phyloP scores from a whole-genome alignment of 1,140 invertebrate species.

The Schmidtea mediterranea region DNA sequence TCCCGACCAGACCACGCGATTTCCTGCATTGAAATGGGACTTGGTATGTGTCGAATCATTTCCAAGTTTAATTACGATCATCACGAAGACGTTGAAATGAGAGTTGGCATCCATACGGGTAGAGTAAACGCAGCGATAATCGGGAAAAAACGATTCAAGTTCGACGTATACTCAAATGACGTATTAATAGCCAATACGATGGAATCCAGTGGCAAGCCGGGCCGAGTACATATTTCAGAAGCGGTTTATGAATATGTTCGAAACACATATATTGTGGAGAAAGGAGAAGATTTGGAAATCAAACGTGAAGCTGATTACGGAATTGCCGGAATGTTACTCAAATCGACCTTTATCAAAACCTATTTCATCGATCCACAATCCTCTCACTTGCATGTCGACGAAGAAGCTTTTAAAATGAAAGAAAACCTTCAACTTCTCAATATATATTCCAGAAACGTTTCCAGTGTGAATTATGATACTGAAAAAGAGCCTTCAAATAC shows the following conservation, averaged over 20 bases:
- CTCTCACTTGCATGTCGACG: neutral
- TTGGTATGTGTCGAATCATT: constrained; percentile 82
- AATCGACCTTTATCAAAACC: neutral
- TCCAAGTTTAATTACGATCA: constrained; percentile 30
- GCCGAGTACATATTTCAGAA: constrained; percentile 49
- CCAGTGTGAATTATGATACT: no score
- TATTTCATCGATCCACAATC: neutral
- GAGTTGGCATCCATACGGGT: constrained; percentile 71
- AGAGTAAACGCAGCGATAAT: constrained; percentile 69
- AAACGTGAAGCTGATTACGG: neutral
- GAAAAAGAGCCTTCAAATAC: no score
- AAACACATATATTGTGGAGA: constrained; percentile 54
- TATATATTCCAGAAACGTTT: no score
- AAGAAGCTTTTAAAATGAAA: neutral
- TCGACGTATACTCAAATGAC: constrained; percentile 84
- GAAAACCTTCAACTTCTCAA: neutral
- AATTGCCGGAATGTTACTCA: neutral
- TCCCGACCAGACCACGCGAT: constrained; percentile 59
- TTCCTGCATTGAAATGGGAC: constrained; percentile 75
- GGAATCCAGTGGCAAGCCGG: constrained; percentile 67
- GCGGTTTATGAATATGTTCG: constrained; percentile 49
- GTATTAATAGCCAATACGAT: constrained; percentile 78
- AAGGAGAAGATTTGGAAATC: constrained; percentile 45
- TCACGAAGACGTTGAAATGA: constrained; percentile 38
- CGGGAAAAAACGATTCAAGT: constrained; percentile 70